These are phyloP conservation scores for Forbesichthys papilliferus DNA, from an alignment of 2,113 vertebrate genomes.

Conservation along the genomic window DNA sequence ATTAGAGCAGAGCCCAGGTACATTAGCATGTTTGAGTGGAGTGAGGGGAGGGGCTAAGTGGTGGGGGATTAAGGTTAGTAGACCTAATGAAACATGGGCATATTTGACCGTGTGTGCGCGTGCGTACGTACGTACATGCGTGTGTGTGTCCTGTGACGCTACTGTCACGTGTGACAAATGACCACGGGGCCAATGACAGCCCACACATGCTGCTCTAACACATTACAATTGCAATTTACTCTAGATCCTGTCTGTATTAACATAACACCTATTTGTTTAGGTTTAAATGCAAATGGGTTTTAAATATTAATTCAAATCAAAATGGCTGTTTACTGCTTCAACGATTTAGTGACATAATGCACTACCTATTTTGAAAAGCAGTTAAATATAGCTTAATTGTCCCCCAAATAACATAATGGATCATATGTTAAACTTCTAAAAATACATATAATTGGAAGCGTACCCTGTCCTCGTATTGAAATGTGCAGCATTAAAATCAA, in stretches of 20 bases:
- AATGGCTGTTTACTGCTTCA: too few relatives aligned
- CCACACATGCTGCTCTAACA: background rate
- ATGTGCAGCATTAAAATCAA: too few relatives aligned
- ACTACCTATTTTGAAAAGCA: too few relatives aligned
- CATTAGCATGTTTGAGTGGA: slow-evolving; percentile 78
- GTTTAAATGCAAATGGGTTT: too few relatives aligned
- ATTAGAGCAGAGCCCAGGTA: slow-evolving; percentile 75
- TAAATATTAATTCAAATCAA: too few relatives aligned
- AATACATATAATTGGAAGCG: too few relatives aligned
- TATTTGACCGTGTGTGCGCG: slow-evolving; percentile 20
- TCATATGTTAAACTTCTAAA: too few relatives aligned
- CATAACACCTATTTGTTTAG: background rate
- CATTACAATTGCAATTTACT: background rate
- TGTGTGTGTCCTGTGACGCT: slow-evolving; percentile 26
- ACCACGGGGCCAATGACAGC: slow-evolving; percentile 29
- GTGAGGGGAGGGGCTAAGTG: slow-evolving; percentile 7
- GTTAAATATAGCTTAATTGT: too few relatives aligned
- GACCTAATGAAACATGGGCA: slow-evolving; percentile 44
- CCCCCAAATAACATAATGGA: too few relatives aligned
- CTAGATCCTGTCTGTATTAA: background rate
- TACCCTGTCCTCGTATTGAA: too few relatives aligned
- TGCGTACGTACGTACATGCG: background rate
- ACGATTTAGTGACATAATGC: too few relatives aligned
- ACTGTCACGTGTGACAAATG: slow-evolving; percentile 61
- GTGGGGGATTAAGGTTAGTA: slow-evolving; percentile 17